phyloP scores from a whole-genome alignment of 2,888 invertebrate species.

The Macrophya alboannulata region DNA sequence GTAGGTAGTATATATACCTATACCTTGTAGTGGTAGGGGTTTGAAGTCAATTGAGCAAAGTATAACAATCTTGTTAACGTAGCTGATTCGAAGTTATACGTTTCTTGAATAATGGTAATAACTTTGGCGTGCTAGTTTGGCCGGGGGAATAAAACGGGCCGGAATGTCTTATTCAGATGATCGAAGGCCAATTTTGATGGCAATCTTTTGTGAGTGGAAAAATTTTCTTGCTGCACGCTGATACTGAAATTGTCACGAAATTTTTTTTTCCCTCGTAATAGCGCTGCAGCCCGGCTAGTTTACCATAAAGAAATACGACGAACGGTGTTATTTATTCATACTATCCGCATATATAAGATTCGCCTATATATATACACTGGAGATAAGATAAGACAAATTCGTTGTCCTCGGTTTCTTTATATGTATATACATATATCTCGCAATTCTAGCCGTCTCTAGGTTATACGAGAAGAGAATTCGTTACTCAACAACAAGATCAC shows the following conservation, averaged over 20 bases:
- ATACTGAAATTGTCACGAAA: constrained; percentile 34
- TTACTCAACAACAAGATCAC: constrained; percentile 42
- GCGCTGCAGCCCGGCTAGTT: too few relatives aligned
- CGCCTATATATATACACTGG: neutral
- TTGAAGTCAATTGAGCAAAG: constrained; percentile 16
- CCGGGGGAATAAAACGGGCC: constrained; percentile 4
- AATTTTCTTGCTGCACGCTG: constrained; percentile 22
- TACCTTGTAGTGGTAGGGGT: neutral
- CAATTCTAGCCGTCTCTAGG: neutral
- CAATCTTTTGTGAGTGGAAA: constrained; percentile 12
- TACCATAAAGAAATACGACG: neutral
- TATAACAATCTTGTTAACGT: constrained; percentile 28
- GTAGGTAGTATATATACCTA: neutral
- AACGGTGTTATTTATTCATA: constrained; percentile 26
- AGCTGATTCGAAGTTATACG: constrained; percentile 21
- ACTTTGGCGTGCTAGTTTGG: constrained; percentile 20
- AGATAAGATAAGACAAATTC: constrained; percentile 22
- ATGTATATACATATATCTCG: neutral
- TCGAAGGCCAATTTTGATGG: constrained; percentile 39
- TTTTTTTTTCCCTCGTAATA: neutral
- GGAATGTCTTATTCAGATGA: constrained; percentile 46
- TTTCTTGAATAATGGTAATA: constrained; percentile 36
- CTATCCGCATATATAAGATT: constrained; percentile 7
- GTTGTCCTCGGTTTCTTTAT: constrained; percentile 4
- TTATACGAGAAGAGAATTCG: neutral